Percentiles rank a stretch among this genome's conserved stretches.
Evolutionary conservation across 2,797 vertebrate species (phyloP).

Genomic region (Microhierax caerulescens): DNA sequence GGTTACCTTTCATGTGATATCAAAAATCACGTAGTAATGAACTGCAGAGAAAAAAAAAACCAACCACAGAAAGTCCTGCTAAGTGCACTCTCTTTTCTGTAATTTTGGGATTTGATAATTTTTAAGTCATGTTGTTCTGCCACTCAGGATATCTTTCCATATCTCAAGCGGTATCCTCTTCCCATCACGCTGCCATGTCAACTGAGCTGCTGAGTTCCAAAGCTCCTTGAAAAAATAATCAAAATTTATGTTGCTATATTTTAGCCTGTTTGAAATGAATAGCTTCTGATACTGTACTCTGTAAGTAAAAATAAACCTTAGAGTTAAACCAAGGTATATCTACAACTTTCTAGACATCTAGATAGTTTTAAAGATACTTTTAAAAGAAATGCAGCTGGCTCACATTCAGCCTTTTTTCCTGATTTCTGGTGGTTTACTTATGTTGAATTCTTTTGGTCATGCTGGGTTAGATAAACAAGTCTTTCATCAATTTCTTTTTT

Average conservation of each 20-base stretch:
- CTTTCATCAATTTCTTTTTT: background rate
- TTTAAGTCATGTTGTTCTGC: background rate
- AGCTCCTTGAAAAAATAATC: background rate
- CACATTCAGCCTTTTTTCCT: background rate
- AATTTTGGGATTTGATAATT: background rate
- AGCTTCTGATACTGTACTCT: background rate
- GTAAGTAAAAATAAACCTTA: background rate
- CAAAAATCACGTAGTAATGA: accelerated
- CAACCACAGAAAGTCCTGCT: background rate
- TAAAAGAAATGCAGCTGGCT: background rate
- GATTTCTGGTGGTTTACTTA: background rate
- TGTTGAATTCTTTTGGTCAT: background rate
- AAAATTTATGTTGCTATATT: background rate
- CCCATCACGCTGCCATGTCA: background rate
- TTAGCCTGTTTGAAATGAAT: background rate
- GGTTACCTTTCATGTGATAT: background rate
- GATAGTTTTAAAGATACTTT: background rate
- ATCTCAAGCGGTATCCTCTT: background rate
- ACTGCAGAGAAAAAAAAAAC: background rate
- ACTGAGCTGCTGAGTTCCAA: background rate
- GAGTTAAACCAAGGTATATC: background rate
- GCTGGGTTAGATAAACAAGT: background rate
- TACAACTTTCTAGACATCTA: background rate
- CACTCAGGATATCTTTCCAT: background rate
- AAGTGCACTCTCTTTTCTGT: background rate